Conservation (phyloP, 2,888 invertebrate genomes). For the Clanis bilineata region DNA sequence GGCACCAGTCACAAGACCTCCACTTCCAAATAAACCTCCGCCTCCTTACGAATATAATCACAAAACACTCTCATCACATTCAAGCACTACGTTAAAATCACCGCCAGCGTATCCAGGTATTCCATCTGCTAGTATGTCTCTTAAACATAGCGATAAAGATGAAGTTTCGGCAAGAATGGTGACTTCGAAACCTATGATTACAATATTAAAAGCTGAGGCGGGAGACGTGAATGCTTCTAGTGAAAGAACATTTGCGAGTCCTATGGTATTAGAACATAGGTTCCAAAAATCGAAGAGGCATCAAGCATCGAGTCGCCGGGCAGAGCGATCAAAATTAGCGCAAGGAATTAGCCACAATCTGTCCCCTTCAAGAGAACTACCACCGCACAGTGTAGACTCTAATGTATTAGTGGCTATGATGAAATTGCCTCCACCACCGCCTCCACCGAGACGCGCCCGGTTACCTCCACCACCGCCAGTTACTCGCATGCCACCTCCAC, state of each 20-base stretch:
- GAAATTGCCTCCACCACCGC: conserved; percentile 82
- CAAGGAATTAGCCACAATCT: conserved; percentile 72
- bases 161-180: conserved; percentile 90
- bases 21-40: conserved; percentile 81
- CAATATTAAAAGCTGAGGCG: conserved; percentile 89
- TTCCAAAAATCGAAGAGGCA: conserved; percentile 77
- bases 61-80: conserved; percentile 74
- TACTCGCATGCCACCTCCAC: conserved; percentile 85
- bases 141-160: conserved; percentile 73
- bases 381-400: conserved; percentile 64
- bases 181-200: conserved; percentile 89
- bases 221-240: conserved; percentile 85
- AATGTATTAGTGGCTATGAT: conserved; percentile 84
- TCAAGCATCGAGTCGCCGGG: conserved; percentile 81
- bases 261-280: conserved; percentile 74
- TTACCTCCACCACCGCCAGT: conserved; percentile 87
- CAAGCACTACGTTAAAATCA: conserved; percentile 69
- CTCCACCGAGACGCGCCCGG: conserved; percentile 81
- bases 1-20: conserved; percentile 40
- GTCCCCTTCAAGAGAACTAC: conserved; percentile 72
- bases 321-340: conserved; percentile 83
- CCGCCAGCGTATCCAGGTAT: conserved; percentile 86
- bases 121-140: conserved; percentile 36
- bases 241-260: conserved; percentile 78
- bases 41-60: conserved; percentile 86